Conservation (phyloP, 2,888 invertebrate genomes). For the Carterocephalus palaemon region DNA sequence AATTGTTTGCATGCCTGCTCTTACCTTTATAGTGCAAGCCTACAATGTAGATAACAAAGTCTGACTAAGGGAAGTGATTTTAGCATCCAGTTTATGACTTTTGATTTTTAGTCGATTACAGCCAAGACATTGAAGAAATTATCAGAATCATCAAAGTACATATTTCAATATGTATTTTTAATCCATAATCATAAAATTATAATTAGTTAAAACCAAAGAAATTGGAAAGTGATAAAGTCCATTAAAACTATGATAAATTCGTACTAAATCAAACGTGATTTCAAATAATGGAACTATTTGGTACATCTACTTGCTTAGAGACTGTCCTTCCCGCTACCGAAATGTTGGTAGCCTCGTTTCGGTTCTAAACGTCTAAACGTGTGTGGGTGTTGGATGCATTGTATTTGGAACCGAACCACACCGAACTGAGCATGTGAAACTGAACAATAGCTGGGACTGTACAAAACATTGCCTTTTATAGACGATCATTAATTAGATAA, state of each 20-base stretch:
- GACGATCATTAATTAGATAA: slow-evolving; percentile 22
- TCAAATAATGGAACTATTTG: too few species aligned
- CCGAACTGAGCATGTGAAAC: slow-evolving; percentile 16
- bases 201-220: too few species aligned
- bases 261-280: too few species aligned
- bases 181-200: too few species aligned
- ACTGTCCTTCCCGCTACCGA: slow-evolving; percentile 4
- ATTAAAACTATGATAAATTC: too few species aligned
- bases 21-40: slow-evolving; percentile 23
- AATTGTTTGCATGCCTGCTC: slow-evolving; percentile 41
- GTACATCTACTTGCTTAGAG: background rate
- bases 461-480: slow-evolving; percentile 19
- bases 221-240: too few species aligned
- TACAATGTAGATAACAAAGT: slow-evolving; percentile 1
- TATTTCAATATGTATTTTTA: too few species aligned
- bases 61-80: background rate
- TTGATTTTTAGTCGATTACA: too few species aligned
- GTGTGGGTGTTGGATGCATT: slow-evolving; percentile 21
- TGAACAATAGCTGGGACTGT: slow-evolving; percentile 18
- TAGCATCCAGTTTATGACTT: too few species aligned
- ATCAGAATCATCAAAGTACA: too few species aligned
- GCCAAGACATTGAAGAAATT: too few species aligned
- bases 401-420: slow-evolving; percentile 13
- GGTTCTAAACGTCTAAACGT: background rate
- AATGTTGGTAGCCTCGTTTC: slow-evolving; percentile 1